Evolutionary conservation across 2,888 invertebrate species (phyloP), one percentile per base, ranked within the genome.

Genomic region (Bellardia bayeri): DNA sequence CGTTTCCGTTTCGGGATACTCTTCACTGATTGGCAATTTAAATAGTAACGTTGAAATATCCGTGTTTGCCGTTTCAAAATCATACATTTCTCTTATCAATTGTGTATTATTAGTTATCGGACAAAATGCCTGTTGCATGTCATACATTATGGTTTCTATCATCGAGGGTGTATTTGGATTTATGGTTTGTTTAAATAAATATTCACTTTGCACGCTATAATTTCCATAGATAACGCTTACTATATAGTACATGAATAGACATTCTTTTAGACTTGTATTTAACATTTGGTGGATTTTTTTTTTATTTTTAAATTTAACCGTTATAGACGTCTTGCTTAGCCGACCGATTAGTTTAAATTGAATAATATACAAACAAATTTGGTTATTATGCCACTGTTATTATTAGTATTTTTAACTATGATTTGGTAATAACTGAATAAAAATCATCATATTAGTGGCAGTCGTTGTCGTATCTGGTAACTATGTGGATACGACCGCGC

Each of bases 101-200:
- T 75, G 74, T 23, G 90, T 90, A 79, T 92, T 90, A 72, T 91
- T 92, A 81, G 90, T 91, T 14, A 93, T 89, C n/a, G 88, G 89
- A 72, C 88, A 89, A 89, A 93, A 92, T 58, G 93, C 93, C 8
- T 89, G 91, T 80, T 89, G 89, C 64, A 93, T 91, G 72, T 93
- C 93, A 33, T 88, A 88, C 40, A 89, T 86, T 54, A 91, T 89
- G 0, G 76, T 78, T 64, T 87, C 45, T n/a, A 87, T 86, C 54
- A 75, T 84, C n/a, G 79, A 61, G 11, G 74, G 54, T 80, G 74
- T 80, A 45, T 82, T 79, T 1, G 85, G 69, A 45, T 68, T 75
- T 56, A 68, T 63, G 1, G 40, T 49, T 66, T 63, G 72, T 75
- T 87, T 78, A 61, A 74, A 82, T 74, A 64, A 56, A 71, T 78